Percentiles rank a stretch among this genome's conserved stretches.
Conservation (phyloP, 2,113 vertebrate genomes). For the Chrysemys picta region DNA sequence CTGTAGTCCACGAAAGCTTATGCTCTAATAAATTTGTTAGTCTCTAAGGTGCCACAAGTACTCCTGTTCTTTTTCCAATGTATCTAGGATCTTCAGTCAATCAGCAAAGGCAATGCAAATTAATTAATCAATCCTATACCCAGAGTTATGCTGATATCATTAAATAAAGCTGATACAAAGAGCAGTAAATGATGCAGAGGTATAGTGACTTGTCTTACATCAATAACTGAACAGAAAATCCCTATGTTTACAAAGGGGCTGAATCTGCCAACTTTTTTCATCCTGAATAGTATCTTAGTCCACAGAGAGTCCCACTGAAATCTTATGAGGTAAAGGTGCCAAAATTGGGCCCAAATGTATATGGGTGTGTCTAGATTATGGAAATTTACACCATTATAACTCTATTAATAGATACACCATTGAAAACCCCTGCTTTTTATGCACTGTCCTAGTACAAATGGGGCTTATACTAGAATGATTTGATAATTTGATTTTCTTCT, state of each 20-base stretch:
- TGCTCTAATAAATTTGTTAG: no score
- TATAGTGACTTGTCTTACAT: neutral
- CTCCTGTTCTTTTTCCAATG: no score
- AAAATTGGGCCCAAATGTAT: neutral
- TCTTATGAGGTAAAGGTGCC: neutral
- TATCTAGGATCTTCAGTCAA: neutral
- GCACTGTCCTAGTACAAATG: neutral
- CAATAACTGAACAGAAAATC: neutral
- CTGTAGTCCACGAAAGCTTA: no score
- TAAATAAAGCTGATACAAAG: neutral
- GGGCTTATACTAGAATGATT: neutral
- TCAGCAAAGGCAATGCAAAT: slow-evolving; percentile 2
- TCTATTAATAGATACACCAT: neutral
- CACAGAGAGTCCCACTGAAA: neutral
- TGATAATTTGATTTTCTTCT: neutral
- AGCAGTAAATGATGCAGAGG: slow-evolving; percentile 9
- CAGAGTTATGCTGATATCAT: neutral
- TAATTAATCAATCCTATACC: slow-evolving; percentile 42
- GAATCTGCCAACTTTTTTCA: neutral
- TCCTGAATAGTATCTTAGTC: neutral
- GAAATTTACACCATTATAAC: neutral
- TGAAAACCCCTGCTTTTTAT: neutral
- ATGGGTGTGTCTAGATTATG: neutral
- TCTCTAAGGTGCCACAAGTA: no score
- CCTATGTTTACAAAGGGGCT: neutral